phyloP scores from a whole-genome alignment of 2,888 invertebrate species.

The Dendrolimus pini region DNA sequence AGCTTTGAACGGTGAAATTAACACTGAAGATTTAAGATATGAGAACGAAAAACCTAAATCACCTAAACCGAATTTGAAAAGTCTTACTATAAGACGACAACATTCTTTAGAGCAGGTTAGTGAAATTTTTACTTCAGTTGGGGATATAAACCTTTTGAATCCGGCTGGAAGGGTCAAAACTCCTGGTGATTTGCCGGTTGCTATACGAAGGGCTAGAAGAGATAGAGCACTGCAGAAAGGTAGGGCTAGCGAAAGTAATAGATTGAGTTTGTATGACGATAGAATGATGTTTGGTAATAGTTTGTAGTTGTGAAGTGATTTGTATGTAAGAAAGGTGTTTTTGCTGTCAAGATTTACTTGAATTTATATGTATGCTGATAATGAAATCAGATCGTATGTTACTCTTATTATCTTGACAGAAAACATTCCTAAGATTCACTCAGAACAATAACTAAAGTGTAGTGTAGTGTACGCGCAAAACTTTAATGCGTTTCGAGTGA shows the following conservation, averaged over 20 bases:
- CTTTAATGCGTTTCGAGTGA: too few relatives aligned
- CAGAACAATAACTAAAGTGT: too few relatives aligned
- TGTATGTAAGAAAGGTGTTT: neutral
- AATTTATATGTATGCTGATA: too few relatives aligned
- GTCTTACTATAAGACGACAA: constrained; percentile 71
- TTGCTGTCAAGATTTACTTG: too few relatives aligned
- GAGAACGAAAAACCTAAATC: constrained; percentile 39
- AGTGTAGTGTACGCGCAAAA: too few relatives aligned
- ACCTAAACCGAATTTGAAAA: constrained; percentile 48
- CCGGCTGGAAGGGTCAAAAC: constrained; percentile 88
- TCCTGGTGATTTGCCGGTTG: constrained; percentile 88
- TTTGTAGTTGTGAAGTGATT: constrained; percentile 24
- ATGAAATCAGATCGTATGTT: too few relatives aligned
- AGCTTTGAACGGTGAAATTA: constrained; percentile 56
- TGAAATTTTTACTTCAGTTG: constrained; percentile 83
- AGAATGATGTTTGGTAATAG: constrained; percentile 87
- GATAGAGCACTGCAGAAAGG: constrained; percentile 75
- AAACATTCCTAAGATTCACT: too few relatives aligned
- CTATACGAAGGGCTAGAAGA: constrained; percentile 82
- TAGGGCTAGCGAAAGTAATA: constrained; percentile 72
- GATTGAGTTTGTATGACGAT: constrained; percentile 92
- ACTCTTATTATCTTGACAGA: too few relatives aligned
- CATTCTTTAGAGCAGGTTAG: constrained; percentile 86
- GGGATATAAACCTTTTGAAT: constrained; percentile 81
- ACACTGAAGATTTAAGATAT: constrained; percentile 38